Evolutionary conservation across 64 coral and sea anemone genomes (phyloP), one percentile per base, ranked within the genome.

Genomic region (Actinia equina): DNA sequence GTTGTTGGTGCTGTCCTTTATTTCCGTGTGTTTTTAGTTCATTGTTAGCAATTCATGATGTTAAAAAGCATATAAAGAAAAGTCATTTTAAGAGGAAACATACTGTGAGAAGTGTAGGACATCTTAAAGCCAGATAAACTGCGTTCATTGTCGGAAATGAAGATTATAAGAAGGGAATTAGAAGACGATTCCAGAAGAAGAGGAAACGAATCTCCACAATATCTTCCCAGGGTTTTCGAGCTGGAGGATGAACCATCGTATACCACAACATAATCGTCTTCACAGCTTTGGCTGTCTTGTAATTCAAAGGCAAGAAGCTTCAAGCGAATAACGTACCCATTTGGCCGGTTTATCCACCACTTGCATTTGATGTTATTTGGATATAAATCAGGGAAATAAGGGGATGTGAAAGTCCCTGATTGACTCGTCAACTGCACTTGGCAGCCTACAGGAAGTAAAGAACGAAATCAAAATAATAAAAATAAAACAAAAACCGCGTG

Each of bases 41-140:
- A n/a, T n/a, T n/a, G n/a, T n/a, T n/a, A n/a, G n/a, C n/a, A n/a
- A n/a, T n/a, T n/a, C n/a, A n/a, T n/a, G n/a, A n/a, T n/a, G n/a
- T n/a, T n/a, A n/a, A n/a, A n/a, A n/a, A n/a, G n/a, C n/a, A n/a
- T n/a, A n/a, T n/a, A n/a, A 20, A 8, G 14, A 20, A 65, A n/a
- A 7, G 58, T n/a, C n/a, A n/a, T n/a, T n/a, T 60, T 60, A 60
- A 0, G 58, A 4, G 3, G 63, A 6, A 7, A 67, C 63, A n/a
- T n/a, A n/a, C n/a, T n/a, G n/a, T n/a, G n/a, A n/a, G n/a, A n/a
- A n/a, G n/a, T n/a, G n/a, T n/a, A 67, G 63, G 63, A 67, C 7
- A 67, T 67, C 22, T 67, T 67, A 67, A 67, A 67, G 63, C 63
- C 63, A 67, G 63, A n/a, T 22, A 67, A 67, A 22, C 63, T 67